Evolutionary conservation across 1,140 invertebrate genomes (phyloP).

Genomic region (Ostrea edulis): DNA sequence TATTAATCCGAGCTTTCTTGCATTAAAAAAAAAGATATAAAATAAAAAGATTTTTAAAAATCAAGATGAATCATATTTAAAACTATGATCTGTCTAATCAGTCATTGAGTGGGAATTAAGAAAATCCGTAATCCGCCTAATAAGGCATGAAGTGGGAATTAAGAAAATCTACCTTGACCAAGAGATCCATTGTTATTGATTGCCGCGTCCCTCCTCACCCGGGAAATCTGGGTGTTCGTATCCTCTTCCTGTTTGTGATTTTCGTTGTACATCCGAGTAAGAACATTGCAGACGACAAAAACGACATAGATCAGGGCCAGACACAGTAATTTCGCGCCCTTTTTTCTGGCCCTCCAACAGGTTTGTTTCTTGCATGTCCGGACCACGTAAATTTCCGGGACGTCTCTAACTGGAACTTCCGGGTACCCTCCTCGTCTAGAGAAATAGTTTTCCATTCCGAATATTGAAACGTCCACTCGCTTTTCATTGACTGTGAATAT

Average conservation of each 20-base stretch:
- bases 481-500: not conserved
- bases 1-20: too few relatives aligned
- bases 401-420: not conserved
- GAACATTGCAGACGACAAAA: constrained; percentile 8
- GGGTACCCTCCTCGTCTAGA: not conserved
- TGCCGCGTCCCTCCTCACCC: not conserved
- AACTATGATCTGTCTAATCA: too few relatives aligned
- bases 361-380: not conserved
- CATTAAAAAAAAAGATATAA: too few relatives aligned
- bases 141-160: too few relatives aligned
- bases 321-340: constrained; percentile 6
- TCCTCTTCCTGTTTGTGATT: not conserved
- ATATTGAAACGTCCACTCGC: not conserved
- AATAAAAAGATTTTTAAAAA: too few relatives aligned
- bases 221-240: not conserved
- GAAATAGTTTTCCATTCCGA: not conserved
- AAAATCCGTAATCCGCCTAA: too few relatives aligned
- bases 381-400: not conserved
- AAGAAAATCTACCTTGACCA: not conserved
- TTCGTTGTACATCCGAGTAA: not conserved
- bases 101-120: too few relatives aligned
- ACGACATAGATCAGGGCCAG: not conserved
- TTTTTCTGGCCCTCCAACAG: not conserved
- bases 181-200: not conserved
- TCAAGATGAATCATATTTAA: too few relatives aligned